phyloP scores from a whole-genome alignment of 2,888 invertebrate genomes.

The Gari tellinella region DNA sequence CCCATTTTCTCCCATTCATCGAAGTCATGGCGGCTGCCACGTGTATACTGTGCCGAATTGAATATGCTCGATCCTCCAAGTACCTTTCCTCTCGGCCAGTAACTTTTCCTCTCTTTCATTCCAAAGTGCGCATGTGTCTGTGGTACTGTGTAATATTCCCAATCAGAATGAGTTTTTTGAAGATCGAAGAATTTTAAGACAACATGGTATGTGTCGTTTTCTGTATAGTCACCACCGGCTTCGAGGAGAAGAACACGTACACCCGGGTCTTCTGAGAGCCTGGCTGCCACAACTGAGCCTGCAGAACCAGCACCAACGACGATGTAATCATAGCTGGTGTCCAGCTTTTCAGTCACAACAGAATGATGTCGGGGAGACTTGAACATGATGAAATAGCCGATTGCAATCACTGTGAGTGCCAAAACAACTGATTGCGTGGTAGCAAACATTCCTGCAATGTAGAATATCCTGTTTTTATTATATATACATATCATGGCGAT shows the following conservation, averaged over 20 bases:
- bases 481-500: too few relatives aligned
- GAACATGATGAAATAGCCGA: too few relatives aligned
- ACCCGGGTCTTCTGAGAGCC: slow-evolving; percentile 48
- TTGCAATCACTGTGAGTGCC: too few relatives aligned
- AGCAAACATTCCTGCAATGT: too few relatives aligned
- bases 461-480: too few relatives aligned
- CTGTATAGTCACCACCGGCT: slow-evolving; percentile 50
- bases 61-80: slow-evolving; percentile 55
- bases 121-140: slow-evolving; percentile 39
- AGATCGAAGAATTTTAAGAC: slow-evolving; percentile 42
- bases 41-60: slow-evolving; percentile 52
- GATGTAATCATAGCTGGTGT: slow-evolving; percentile 49
- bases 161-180: slow-evolving; percentile 44
- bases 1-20: slow-evolving; percentile 52
- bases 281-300: slow-evolving; percentile 43
- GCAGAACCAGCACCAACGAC: slow-evolving; percentile 45
- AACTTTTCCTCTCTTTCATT: slow-evolving; percentile 29
- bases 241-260: slow-evolving; percentile 40
- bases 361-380: neutral
- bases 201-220: slow-evolving; percentile 42
- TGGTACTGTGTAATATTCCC: slow-evolving; percentile 57
- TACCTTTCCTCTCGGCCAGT: slow-evolving; percentile 54
- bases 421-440: too few relatives aligned
- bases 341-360: slow-evolving; percentile 30
- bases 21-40: slow-evolving; percentile 46